Conservation (phyloP, 2,113 vertebrate genomes). For the Phylloscopus trochilus region DNA sequence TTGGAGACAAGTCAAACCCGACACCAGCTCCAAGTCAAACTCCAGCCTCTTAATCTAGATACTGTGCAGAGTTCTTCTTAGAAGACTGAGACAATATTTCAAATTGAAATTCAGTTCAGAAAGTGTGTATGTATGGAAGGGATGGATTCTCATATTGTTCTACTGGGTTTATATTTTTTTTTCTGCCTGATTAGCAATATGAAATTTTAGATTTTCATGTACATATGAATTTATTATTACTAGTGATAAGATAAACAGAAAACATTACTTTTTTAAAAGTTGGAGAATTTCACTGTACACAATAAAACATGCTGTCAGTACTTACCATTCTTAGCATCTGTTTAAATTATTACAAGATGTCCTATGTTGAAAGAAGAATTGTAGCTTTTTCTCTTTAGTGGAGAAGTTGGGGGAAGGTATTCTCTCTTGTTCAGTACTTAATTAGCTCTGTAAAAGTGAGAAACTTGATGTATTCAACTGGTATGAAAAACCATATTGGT, state of each 20-base stretch:
- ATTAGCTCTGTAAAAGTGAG: neutral
- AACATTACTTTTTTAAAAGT: neutral
- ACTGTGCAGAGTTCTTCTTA: neutral
- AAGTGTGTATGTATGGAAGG: neutral
- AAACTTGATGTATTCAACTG: constrained; percentile 34
- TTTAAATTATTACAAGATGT: neutral
- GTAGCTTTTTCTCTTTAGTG: neutral
- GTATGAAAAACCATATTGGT: constrained; percentile 26
- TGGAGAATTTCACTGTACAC: neutral
- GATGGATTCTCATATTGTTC: neutral
- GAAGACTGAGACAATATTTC: neutral
- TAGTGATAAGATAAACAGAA: neutral
- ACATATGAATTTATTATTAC: neutral
- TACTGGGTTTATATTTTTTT: neutral
- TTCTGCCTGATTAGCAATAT: neutral
- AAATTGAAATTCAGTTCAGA: neutral
- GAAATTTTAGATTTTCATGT: neutral
- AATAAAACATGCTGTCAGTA: neutral
- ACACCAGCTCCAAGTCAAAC: neutral
- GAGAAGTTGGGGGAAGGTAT: neutral
- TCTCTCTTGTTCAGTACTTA: constrained; percentile 1
- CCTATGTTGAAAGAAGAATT: neutral
- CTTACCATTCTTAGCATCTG: neutral
- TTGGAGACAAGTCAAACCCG: neutral
- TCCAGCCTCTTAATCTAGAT: neutral